A percentile compares a stretch with the other conserved stretches of the same genome.
phyloP scores from a whole-genome alignment of 2,888 invertebrate species.

The Rotaria magnacalcarata region DNA sequence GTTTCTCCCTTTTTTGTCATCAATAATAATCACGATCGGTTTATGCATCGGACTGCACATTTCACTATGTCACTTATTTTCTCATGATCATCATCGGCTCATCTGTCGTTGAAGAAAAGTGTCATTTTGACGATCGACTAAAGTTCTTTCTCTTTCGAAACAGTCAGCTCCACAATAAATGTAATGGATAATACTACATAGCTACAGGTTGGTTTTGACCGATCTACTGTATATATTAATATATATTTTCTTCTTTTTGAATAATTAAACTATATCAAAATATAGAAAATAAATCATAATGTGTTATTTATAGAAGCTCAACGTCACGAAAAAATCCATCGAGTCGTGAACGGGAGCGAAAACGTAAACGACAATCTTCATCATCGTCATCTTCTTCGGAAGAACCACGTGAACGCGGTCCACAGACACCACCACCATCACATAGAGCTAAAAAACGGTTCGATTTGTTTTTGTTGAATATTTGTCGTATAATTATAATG shows the following conservation, averaged over 20 bases:
- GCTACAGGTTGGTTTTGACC: not conserved
- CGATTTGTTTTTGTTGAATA: too few relatives aligned
- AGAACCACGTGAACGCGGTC: not conserved
- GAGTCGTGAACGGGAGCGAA: not conserved
- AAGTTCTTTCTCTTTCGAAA: not conserved
- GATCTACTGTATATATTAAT: not conserved
- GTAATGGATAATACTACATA: not conserved
- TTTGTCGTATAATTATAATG: not conserved
- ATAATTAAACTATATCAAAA: too few relatives aligned
- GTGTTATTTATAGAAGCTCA: not conserved
- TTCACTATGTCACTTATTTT: not conserved
- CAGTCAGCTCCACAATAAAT: not conserved
- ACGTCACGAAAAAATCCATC: not conserved
- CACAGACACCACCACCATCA: not conserved
- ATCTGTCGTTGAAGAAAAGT: not conserved
- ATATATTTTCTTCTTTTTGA: too few relatives aligned
- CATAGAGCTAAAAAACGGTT: not conserved
- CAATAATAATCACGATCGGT: not conserved
- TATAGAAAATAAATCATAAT: not conserved
- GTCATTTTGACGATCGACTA: not conserved
- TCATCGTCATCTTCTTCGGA: not conserved
- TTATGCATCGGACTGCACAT: not conserved
- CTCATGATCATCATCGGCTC: not conserved
- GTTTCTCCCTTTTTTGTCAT: not conserved
- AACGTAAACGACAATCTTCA: not conserved